Base-by-base conservation (phyloP, 2,888 invertebrate species). In the Andrena praecox region DNA sequence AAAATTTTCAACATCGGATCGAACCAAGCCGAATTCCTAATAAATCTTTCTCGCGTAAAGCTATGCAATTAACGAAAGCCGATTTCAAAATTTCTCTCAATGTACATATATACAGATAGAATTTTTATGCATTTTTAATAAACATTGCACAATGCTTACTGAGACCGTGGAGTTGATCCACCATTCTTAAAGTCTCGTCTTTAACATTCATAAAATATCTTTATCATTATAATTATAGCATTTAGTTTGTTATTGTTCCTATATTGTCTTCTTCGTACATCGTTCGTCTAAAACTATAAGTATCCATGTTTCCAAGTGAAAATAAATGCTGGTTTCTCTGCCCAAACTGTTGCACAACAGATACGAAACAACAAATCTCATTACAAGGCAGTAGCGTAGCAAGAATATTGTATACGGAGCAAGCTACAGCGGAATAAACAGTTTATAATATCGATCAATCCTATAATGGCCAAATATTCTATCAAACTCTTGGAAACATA, bases 261-360 rank as follows among this genome's bases (percentile, higher is more conserved):
- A 77, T 73, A 84, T 72, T 74, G 73, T 56, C 73, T 35, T 63
- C 29, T 52, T 59, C 29, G 16, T 54, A 56, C 60, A 73, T 33
- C 59, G 20, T 54, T 81, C 24, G 27, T 60, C 31, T 69, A 80
- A 67, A 60, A 56, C 56, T 59, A 60, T 4, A 7, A 62, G 31
- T 54, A 79, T 74, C n/a, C 56, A 76, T 27, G 62, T 16, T 70
- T 50, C 50, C 12, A 35, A 33, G 48, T 78, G 48, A 60, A 4
- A 24, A 73, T 64, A n/a, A 80, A 77, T 60, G 10, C 73, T 8
- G 42, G 63, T 24, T 56, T 85, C 82, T 85, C 80, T 86, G 31
- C 54, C 35, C 4, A 42, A 42, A 77, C 24, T 6, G 29, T 69
- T 10, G 4, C 10, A 16, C n/a, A 48, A 50, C n/a, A 20, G 20